Conservation (phyloP, 2,888 invertebrate genomes). For the Cryptus viduatorius region DNA sequence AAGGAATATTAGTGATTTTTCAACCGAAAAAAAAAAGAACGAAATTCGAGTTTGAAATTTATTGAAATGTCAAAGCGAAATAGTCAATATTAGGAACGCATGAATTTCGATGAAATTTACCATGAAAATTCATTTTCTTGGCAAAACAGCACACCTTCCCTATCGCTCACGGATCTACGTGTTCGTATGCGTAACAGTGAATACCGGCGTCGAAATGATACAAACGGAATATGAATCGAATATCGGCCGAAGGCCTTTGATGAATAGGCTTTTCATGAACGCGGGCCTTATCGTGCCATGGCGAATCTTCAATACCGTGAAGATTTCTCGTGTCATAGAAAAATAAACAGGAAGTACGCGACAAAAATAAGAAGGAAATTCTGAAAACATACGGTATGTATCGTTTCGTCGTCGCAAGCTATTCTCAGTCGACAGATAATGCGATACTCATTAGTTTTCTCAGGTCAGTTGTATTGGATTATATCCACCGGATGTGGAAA, state of each 20-base stretch:
- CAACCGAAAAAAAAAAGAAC: too few species aligned
- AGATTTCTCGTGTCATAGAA: not conserved
- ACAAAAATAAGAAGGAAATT: constrained; percentile 3
- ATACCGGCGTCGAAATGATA: constrained; percentile 3
- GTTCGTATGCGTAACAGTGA: not conserved
- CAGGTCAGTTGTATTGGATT: not conserved
- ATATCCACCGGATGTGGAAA: constrained; percentile 13
- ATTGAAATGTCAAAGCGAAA: not conserved
- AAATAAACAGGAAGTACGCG: not conserved
- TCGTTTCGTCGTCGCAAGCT: not conserved
- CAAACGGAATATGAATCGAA: constrained; percentile 32
- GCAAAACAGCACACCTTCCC: not conserved
- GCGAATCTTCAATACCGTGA: constrained; percentile 9
- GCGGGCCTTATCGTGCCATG: constrained; percentile 20
- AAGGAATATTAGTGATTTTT: too few species aligned
- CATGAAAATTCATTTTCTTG: constrained; percentile 15
- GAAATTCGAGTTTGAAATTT: too few species aligned
- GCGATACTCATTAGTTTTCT: not conserved
- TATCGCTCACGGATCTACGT: constrained; percentile 33
- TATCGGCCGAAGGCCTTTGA: constrained; percentile 32
- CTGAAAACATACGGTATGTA: not conserved
- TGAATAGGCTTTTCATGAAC: constrained; percentile 25
- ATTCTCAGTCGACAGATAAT: not conserved
- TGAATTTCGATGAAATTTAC: not conserved
- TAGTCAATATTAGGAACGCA: not conserved